Evolutionary conservation across 2,888 invertebrate genomes (phyloP).

Genomic region (Coleophora deauratella): DNA sequence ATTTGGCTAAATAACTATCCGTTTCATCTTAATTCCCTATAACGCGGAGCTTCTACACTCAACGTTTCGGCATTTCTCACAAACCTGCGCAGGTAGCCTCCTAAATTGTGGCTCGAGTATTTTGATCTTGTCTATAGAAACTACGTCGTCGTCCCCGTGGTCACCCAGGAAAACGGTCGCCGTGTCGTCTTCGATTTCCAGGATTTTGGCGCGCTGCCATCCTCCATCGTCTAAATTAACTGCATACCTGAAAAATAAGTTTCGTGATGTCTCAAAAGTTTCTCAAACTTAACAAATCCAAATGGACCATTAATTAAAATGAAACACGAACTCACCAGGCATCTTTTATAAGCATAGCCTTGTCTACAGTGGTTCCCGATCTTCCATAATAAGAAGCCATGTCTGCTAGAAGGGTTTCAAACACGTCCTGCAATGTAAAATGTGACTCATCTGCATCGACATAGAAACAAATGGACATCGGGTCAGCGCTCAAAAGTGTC

Average conservation of each 20-base stretch:
- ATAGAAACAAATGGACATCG: no score
- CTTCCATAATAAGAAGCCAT: slow-evolving; percentile 63
- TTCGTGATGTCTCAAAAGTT: background rate
- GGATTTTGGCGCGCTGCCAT: slow-evolving; percentile 73
- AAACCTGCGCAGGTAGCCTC: slow-evolving; percentile 79
- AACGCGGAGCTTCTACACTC: no score
- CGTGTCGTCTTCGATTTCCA: slow-evolving; percentile 63
- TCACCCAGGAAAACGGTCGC: slow-evolving; percentile 82
- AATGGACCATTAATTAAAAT: no score
- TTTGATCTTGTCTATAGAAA: slow-evolving; percentile 70
- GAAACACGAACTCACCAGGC: slow-evolving; percentile 45
- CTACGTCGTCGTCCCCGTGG: slow-evolving; percentile 79
- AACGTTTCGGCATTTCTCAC: background rate
- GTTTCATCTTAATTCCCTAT: no score
- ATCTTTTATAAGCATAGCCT: slow-evolving; percentile 53
- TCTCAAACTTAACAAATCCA: background rate
- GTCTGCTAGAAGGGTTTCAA: slow-evolving; percentile 63
- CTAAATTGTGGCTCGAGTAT: slow-evolving; percentile 78
- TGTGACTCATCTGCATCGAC: no score
- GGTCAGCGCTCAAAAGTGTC: no score
- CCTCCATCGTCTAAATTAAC: slow-evolving; percentile 56
- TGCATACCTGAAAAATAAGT: slow-evolving; percentile 46
- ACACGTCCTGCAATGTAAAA: slow-evolving; percentile 47
- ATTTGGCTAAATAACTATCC: no score
- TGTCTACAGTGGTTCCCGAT: slow-evolving; percentile 54